A percentile compares a stretch with the other conserved stretches of the same genome.
These are phyloP conservation scores for Alcedo quadribrachys DNA, from an alignment of 2,797 vertebrate genomes.

Conservation along the genomic window DNA sequence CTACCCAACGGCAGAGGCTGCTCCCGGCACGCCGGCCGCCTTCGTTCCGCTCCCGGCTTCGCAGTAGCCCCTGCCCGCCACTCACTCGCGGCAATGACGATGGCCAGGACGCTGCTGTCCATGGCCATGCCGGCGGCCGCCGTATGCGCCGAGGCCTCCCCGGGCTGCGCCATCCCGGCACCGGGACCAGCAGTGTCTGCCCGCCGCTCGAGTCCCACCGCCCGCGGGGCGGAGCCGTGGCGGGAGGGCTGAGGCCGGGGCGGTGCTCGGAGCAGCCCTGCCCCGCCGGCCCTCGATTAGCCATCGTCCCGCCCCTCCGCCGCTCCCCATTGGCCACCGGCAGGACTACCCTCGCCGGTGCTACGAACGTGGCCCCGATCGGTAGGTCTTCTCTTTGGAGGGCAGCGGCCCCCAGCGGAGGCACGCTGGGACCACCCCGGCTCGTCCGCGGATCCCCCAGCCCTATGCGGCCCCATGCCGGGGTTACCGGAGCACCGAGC, in stretches of 20 bases:
- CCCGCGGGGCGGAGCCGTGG: not conserved
- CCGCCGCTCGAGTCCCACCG: not conserved
- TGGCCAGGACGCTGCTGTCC: constrained; percentile 43
- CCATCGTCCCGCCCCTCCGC: not conserved
- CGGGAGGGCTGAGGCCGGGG: not conserved
- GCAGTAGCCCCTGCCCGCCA: not conserved
- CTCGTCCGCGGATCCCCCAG: not conserved
- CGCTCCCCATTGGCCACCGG: not conserved
- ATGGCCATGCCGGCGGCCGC: not conserved
- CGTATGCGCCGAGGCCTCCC: not conserved
- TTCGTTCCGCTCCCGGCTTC: not conserved
- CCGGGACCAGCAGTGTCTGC: not conserved
- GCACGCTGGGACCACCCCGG: not conserved
- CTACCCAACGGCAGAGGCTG: not conserved
- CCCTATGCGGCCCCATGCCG: not conserved
- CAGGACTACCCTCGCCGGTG: not conserved
- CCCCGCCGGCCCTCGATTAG: not conserved
- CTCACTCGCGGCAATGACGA: constrained; percentile 47
- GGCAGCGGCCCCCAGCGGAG: not conserved
- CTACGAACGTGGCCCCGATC: no score
- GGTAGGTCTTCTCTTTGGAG: not conserved
- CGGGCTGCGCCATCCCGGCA: constrained; percentile 2
- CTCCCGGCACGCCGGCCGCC: not conserved
- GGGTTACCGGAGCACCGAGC: no score
- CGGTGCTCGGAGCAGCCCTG: not conserved